Percentiles rank a stretch among this genome's conserved stretches.
phyloP scores from a whole-genome alignment of 2,797 vertebrate genomes.

The Lacerta agilis region DNA sequence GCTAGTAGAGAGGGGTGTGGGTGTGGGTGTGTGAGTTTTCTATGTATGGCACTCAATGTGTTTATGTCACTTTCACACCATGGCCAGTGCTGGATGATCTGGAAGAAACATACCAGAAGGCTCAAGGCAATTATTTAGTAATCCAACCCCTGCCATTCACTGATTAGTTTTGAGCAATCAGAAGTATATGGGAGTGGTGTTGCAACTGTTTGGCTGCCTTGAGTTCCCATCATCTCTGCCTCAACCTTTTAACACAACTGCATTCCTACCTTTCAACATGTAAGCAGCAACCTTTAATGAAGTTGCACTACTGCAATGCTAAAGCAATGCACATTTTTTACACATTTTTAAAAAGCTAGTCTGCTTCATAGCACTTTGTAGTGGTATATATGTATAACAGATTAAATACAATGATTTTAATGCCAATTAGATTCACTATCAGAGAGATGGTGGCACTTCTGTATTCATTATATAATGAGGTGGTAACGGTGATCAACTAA shows the following conservation, averaged over 20 bases:
- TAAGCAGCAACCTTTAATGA: neutral
- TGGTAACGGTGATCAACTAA: neutral
- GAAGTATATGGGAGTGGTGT: neutral
- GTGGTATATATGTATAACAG: neutral
- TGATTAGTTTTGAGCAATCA: slow-evolving; percentile 1
- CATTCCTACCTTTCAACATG: neutral
- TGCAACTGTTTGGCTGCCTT: slow-evolving; percentile 4
- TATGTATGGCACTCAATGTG: neutral
- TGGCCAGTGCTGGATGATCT: neutral
- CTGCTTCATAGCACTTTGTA: neutral
- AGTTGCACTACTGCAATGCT: neutral
- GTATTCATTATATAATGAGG: neutral
- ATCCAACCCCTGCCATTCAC: neutral
- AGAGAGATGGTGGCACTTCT: neutral
- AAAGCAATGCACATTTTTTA: neutral
- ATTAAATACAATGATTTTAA: neutral
- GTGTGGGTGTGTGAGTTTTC: neutral
- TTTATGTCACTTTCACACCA: neutral
- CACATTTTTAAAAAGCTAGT: neutral
- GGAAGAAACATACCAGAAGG: slow-evolving; percentile 7
- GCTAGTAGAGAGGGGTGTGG: neutral
- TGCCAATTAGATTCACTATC: neutral
- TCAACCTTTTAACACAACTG: neutral
- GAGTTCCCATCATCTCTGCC: neutral
- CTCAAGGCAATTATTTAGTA: neutral